phyloP scores from a whole-genome alignment of 2,797 vertebrate species.

The Lophura swinhoii region DNA sequence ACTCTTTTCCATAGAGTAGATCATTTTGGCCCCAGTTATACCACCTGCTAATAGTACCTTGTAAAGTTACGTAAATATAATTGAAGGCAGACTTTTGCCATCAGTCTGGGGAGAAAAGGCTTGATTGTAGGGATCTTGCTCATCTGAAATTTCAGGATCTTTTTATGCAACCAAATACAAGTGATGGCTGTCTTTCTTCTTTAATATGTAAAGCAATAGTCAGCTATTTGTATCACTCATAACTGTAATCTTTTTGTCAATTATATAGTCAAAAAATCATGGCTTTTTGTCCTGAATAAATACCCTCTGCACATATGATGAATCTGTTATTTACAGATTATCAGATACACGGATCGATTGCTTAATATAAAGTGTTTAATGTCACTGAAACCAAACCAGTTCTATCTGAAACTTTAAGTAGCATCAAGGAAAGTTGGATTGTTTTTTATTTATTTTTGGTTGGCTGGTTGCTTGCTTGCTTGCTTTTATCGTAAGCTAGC shows the following conservation, averaged over 20 bases:
- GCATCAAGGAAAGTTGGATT: background rate
- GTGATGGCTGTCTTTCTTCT: background rate
- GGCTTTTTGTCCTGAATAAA: background rate
- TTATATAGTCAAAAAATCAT: background rate
- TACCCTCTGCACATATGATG: background rate
- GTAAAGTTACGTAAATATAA: background rate
- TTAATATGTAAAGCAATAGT: background rate
- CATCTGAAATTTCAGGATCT: background rate
- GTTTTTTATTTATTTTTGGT: background rate
- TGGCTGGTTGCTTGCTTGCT: background rate
- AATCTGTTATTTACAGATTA: background rate
- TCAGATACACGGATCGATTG: background rate
- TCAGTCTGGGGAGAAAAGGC: background rate
- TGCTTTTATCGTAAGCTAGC: background rate
- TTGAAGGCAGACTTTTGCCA: background rate
- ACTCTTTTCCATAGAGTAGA: background rate
- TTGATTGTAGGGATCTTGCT: background rate
- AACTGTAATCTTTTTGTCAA: background rate
- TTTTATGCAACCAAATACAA: background rate
- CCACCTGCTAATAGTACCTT: background rate
- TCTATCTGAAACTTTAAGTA: background rate
- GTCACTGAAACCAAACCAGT: background rate
- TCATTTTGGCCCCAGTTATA: background rate
- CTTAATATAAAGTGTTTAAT: background rate
- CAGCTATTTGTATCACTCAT: background rate